These are phyloP conservation scores for Proisotoma minuta DNA, from an alignment of 2,888 invertebrate genomes.

Conservation along the genomic window DNA sequence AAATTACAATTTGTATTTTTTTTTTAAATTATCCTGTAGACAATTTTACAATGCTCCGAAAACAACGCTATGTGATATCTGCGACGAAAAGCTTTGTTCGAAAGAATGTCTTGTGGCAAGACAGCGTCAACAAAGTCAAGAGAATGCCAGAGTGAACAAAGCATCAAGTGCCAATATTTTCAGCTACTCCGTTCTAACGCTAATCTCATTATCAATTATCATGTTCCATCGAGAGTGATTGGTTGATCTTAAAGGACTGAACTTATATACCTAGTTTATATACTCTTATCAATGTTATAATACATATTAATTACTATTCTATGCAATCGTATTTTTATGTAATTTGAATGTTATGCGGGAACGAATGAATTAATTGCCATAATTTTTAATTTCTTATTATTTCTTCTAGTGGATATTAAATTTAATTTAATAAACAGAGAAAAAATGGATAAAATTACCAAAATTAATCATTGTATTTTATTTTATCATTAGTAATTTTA, in stretches of 20 bases:
- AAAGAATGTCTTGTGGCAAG: constrained; percentile 45
- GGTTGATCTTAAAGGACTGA: too few species aligned
- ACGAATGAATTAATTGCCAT: too few species aligned
- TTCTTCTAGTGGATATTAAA: too few species aligned
- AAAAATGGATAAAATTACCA: too few species aligned
- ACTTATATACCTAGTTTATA: too few species aligned
- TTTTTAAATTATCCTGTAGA: constrained; percentile 17
- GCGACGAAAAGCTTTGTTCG: constrained; percentile 60
- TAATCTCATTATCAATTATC: constrained; percentile 5
- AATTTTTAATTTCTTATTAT: too few species aligned
- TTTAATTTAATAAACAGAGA: too few species aligned
- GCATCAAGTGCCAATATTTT: constrained; percentile 16
- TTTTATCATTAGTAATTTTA: too few species aligned
- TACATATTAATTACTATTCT: neutral
- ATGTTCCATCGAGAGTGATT: neutral
- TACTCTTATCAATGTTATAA: too few species aligned
- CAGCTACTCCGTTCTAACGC: constrained; percentile 8
- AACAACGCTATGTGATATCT: constrained; percentile 75
- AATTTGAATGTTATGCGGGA: neutral
- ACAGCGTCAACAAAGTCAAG: constrained; percentile 36
- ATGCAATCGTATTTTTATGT: neutral
- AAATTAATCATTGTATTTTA: too few species aligned
- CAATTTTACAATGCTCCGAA: constrained; percentile 67
- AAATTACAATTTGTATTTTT: neutral
- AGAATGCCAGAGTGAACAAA: constrained; percentile 27